Evolutionary conservation across 2,113 vertebrate genomes (phyloP), one percentile per base, ranked within the genome.

Genomic region (Agapornis roseicollis): DNA sequence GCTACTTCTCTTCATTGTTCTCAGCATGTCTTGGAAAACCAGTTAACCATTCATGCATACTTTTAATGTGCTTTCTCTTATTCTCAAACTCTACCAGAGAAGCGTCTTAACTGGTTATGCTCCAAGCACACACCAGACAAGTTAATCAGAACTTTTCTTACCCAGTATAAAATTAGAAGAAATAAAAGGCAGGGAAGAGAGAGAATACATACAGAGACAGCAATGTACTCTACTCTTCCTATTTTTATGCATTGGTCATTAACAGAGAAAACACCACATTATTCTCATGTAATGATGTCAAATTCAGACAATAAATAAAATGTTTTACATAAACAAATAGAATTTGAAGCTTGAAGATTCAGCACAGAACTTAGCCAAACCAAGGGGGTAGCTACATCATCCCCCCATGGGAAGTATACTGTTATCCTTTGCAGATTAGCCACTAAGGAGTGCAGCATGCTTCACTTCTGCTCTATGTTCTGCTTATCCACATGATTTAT

Each of bases 401-500:
- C 28, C 41, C 41, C 37, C 50, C n/a, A 18, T 44, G 47, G 41
- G n/a, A 93, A 88, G 29, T 6, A 35, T 8, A 37, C 35, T 72
- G 35, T 37, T 84, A 79, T 70, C 56, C 52, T 81, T 37, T 82
- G 70, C 58, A 53, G 44, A 92, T 46, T 92, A 94, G 77, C 25
- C 80, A 79, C 68, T 41, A 84, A 87, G 52, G 61, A 72, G 77
- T 81, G 17, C 53, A 84, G 78, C 39, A 81, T 25, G 89, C 58
- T 93, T 94, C 70, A 76, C 52, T 93, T 80, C 80, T 92, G 88
- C 80, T 86, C 80, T 71, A 90, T 10, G 0, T 90, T 66, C 82
- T 74, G 49, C 86, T 92, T 96, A 92, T 79, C 96, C 77, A 15
- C 61, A 64, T 96, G 86, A 96, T 96, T 96, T 95, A 96, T 71